These are phyloP conservation scores for Nasonia giraulti DNA, from an alignment of 1,140 invertebrate genomes.

Conservation along the genomic window DNA sequence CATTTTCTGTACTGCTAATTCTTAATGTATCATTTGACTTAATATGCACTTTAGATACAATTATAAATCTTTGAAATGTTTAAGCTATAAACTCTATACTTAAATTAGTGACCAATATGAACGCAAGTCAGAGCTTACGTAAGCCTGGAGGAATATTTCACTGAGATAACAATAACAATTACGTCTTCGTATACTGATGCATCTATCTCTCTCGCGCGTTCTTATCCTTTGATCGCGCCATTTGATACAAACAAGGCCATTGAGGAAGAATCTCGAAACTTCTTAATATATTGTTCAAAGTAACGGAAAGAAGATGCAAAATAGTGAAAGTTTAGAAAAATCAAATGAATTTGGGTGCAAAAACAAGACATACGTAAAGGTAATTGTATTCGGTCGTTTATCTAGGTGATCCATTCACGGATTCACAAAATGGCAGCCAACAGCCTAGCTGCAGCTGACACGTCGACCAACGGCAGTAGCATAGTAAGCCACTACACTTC, in stretches of 20 bases:
- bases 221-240: conserved; percentile 10
- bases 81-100: not conserved
- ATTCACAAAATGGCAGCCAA: conserved; percentile 38
- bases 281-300: not conserved
- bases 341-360: no score
- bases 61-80: not conserved
- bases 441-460: conserved; percentile 25
- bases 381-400: not conserved
- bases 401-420: not conserved
- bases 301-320: not conserved
- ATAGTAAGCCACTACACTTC: conserved; percentile 34
- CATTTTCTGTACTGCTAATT: no score
- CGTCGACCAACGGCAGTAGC: not conserved
- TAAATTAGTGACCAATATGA: not conserved
- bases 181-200: not conserved
- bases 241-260: conserved; percentile 2
- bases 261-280: not conserved
- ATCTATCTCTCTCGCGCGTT: not conserved
- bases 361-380: not conserved
- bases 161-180: not conserved
- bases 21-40: no score
- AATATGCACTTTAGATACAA: no score
- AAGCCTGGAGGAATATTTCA: conserved; percentile 11
- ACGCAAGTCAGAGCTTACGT: not conserved
- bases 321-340: not conserved